Conservation (phyloP, 2,113 vertebrate species). For the Ivindomyrus marchei region DNA sequence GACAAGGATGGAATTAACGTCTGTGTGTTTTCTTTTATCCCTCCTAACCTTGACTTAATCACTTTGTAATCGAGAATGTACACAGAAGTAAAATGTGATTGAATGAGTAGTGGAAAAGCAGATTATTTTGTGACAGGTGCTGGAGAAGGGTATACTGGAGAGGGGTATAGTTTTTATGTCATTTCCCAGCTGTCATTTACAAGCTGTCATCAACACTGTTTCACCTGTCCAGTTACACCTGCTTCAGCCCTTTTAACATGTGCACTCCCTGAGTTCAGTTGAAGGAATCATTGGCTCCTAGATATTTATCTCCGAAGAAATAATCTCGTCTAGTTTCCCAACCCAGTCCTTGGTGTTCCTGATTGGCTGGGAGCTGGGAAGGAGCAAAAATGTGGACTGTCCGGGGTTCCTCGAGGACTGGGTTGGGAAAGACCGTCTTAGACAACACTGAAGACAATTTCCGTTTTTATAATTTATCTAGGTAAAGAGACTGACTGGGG, state of each 20-base stretch:
- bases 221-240: background rate
- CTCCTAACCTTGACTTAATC: background rate
- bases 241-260: background rate
- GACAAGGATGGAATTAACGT: background rate
- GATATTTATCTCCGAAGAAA: background rate
- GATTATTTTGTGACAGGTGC: background rate
- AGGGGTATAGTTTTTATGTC: background rate
- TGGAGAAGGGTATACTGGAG: background rate
- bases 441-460: background rate
- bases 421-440: too few species aligned
- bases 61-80: slow-evolving; percentile 1
- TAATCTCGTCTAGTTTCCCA: background rate
- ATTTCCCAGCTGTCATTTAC: background rate
- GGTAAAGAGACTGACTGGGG: background rate
- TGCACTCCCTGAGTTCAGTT: background rate
- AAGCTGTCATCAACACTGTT: background rate
- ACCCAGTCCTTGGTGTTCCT: too few species aligned
- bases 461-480: background rate
- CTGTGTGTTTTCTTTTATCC: background rate
- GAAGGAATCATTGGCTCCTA: background rate
- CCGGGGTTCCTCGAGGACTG: too few species aligned
- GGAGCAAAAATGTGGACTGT: too few species aligned
- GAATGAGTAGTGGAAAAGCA: background rate
- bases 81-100: background rate
- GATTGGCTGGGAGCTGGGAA: too few species aligned